Percentiles rank a stretch among this genome's conserved stretches.
Conservation (phyloP, 1,140 invertebrate species). For the Conus ventricosus region DNA sequence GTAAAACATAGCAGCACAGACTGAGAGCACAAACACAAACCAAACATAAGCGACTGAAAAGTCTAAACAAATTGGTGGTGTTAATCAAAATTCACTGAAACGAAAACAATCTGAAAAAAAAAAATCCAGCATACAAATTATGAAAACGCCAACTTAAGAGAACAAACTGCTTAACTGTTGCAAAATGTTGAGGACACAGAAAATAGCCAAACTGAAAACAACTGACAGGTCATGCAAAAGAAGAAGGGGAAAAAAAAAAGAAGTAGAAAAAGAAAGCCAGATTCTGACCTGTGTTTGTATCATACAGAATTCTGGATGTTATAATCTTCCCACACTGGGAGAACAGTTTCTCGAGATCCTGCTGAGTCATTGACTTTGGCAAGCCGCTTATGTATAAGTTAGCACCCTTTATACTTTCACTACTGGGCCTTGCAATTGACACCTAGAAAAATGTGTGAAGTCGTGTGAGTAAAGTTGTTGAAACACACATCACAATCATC, state of each 20-base stretch:
- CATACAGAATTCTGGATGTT: slow-evolving; percentile 98
- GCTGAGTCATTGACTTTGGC: slow-evolving; percentile 98
- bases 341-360: slow-evolving; percentile 97
- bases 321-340: slow-evolving; percentile 98
- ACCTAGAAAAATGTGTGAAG: slow-evolving; percentile 81
- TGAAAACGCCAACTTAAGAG: slow-evolving; percentile 19
- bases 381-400: slow-evolving; percentile 99
- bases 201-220: slow-evolving; percentile 35
- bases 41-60: too few relatives aligned
- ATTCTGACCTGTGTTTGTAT: slow-evolving; percentile 78
- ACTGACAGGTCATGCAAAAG: slow-evolving; percentile 35
- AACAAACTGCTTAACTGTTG: slow-evolving; percentile 31
- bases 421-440: slow-evolving; percentile 98
- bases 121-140: slow-evolving; percentile 21
- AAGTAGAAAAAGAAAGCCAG: slow-evolving; percentile 38
- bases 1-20: too few relatives aligned
- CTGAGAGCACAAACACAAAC: too few relatives aligned
- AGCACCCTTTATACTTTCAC: slow-evolving; percentile 99
- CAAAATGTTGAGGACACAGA: slow-evolving; percentile 26
- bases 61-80: too few relatives aligned
- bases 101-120: slow-evolving; percentile 21
- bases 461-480: slow-evolving; percentile 34
- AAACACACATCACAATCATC: slow-evolving; percentile 36
- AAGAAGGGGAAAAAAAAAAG: slow-evolving; percentile 38
- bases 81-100: not conserved